Percentiles rank a stretch among this genome's conserved stretches.
Evolutionary conservation across 2,888 invertebrate species (phyloP).

Genomic region (Omphaloscelis lunosa): DNA sequence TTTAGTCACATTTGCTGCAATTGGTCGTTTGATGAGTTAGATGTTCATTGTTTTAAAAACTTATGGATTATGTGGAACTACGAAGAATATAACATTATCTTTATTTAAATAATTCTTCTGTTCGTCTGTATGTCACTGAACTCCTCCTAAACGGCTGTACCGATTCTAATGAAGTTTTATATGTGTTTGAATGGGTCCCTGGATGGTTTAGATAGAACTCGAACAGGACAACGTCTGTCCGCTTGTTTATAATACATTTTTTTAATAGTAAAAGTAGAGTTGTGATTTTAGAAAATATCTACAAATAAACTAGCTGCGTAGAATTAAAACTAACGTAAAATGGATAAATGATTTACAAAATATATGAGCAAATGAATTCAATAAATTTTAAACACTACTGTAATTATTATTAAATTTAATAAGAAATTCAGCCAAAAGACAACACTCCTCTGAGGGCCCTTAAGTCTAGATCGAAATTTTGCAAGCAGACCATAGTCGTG

Average conservation of each 20-base stretch:
- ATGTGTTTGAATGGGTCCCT: neutral
- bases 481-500: conserved; percentile 77
- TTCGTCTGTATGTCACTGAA: neutral
- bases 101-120: neutral
- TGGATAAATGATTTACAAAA: neutral
- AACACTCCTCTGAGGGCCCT: conserved; percentile 50
- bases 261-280: neutral
- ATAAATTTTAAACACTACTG: neutral
- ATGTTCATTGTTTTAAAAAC: neutral
- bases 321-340: neutral
- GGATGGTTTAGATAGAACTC: neutral
- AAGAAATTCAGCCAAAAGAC: conserved; percentile 19
- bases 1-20: conserved; percentile 67
- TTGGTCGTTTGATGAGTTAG: neutral
- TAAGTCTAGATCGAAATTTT: conserved; percentile 65
- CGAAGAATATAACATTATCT: neutral
- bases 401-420: neutral
- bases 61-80: neutral
- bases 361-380: neutral
- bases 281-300: neutral
- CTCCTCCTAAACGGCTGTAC: neutral
- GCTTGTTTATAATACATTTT: neutral
- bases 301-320: neutral
- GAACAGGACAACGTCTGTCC: neutral
- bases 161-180: neutral